These are phyloP conservation scores for Zoanthus sansibaricus DNA, from an alignment of 92 coral and sea anemone species.

Conservation along the genomic window DNA sequence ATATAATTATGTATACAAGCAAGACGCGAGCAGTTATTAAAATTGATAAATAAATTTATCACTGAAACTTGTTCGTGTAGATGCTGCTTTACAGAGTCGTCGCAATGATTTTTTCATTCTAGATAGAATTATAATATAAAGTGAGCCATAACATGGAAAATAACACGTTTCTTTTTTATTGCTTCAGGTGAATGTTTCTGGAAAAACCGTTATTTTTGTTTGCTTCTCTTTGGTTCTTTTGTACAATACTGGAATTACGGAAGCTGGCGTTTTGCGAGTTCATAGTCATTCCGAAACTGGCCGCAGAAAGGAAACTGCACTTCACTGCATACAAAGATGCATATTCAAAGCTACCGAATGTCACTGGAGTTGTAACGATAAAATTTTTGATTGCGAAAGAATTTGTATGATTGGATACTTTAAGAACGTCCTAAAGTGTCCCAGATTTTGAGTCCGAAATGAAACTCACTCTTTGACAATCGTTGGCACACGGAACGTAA, in stretches of 20 bases:
- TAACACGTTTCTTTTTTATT: not conserved
- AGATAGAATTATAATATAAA: too few species aligned
- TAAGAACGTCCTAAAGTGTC: not conserved
- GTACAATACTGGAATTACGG: slow-evolving; percentile 4
- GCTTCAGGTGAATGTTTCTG: slow-evolving; percentile 3
- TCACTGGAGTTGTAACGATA: not conserved
- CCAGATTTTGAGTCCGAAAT: not conserved
- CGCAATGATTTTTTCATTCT: too few species aligned
- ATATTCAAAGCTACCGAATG: slow-evolving; percentile 1
- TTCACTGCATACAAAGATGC: not conserved
- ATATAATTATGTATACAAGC: too few species aligned
- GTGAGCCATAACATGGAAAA: too few species aligned
- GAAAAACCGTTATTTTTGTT: not conserved
- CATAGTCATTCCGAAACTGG: not conserved
- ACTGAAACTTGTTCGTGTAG: too few species aligned
- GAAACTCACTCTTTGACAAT: too few species aligned
- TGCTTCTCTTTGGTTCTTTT: slow-evolving; percentile 13
- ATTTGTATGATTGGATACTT: slow-evolving; percentile 16
- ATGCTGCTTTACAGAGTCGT: too few species aligned
- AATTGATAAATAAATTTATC: too few species aligned
- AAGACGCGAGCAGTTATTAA: too few species aligned
- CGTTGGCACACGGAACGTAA: too few species aligned
- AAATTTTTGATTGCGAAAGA: not conserved
- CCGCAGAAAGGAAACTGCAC: not conserved
- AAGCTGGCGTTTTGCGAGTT: slow-evolving; percentile 10